phyloP scores from a whole-genome alignment of 2,797 vertebrate genomes.

The Leptoclinus maculatus region DNA sequence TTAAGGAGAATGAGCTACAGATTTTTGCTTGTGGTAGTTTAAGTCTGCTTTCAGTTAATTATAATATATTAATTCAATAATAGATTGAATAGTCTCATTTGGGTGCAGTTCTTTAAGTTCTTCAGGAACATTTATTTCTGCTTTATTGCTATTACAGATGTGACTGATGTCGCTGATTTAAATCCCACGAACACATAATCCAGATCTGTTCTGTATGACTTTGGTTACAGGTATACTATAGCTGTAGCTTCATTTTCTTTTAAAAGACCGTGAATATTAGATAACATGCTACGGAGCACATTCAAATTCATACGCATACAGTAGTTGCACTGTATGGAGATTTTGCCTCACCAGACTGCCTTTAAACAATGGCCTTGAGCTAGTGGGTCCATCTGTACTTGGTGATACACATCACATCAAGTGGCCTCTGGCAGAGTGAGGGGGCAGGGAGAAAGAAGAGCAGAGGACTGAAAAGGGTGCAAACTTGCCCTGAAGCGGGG shows the following conservation, averaged over 20 bases:
- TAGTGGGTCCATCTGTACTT: neutral
- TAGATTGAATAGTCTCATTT: neutral
- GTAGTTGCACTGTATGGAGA: neutral
- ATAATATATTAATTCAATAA: too few relatives aligned
- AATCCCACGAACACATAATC: too few relatives aligned
- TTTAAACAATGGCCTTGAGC: neutral
- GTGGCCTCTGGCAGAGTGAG: neutral
- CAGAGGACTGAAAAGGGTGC: neutral
- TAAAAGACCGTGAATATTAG: neutral
- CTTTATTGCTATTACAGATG: too few relatives aligned
- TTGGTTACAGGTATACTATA: neutral
- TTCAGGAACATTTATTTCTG: neutral
- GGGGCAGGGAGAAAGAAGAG: too few relatives aligned
- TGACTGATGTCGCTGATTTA: too few relatives aligned
- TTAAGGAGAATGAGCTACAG: neutral
- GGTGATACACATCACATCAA: neutral
- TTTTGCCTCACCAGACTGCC: neutral
- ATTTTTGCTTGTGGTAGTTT: neutral
- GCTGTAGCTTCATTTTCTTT: too few relatives aligned
- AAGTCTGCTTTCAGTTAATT: neutral
- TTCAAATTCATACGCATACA: neutral
- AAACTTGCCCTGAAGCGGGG: slow-evolving; percentile 1
- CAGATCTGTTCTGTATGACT: neutral
- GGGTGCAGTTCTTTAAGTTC: neutral
- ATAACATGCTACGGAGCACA: neutral